Evolutionary conservation across 2,113 vertebrate genomes (phyloP).

Genomic region (Gadus macrocephalus): DNA sequence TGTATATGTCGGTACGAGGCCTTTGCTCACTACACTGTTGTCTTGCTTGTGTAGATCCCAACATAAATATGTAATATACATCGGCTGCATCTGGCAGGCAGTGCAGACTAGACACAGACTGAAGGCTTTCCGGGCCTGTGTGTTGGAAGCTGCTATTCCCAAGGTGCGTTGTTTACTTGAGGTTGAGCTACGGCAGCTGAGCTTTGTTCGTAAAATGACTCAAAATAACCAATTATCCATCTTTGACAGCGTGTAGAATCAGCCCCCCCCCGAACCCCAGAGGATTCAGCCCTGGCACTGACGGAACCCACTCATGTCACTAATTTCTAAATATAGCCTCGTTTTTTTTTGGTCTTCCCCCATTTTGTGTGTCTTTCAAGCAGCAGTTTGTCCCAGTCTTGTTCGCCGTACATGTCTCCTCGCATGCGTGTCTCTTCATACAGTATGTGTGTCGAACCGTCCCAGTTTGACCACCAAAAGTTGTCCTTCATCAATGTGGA

Average conservation of each 20-base stretch:
- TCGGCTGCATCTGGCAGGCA: conserved; percentile 48
- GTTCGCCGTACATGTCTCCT: conserved; percentile 14
- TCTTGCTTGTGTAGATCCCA: conserved; percentile 35
- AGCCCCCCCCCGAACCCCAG: conserved; percentile 49
- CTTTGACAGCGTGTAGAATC: conserved; percentile 63
- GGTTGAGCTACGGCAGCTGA: conserved; percentile 70
- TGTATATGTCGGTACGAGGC: too few relatives aligned
- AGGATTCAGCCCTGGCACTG: conserved; percentile 65
- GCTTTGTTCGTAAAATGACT: conserved; percentile 73
- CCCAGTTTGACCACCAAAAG: too few relatives aligned
- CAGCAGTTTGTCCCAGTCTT: not conserved
- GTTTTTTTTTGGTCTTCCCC: conserved; percentile 27
- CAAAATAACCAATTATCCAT: conserved; percentile 78
- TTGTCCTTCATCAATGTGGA: too few relatives aligned
- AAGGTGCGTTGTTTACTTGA: conserved; percentile 68
- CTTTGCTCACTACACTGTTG: not conserved
- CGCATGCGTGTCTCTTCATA: conserved; percentile 44
- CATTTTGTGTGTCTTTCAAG: conserved; percentile 27
- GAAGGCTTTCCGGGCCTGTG: conserved; percentile 51
- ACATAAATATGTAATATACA: conserved; percentile 43
- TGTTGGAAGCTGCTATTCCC: conserved; percentile 64
- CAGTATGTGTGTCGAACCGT: not conserved
- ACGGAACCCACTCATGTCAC: conserved; percentile 62
- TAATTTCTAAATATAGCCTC: conserved; percentile 59
- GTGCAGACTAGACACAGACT: conserved; percentile 38